These are phyloP conservation scores for Xestia ashworthii DNA, from an alignment of 2,888 invertebrate species.

Conservation along the genomic window DNA sequence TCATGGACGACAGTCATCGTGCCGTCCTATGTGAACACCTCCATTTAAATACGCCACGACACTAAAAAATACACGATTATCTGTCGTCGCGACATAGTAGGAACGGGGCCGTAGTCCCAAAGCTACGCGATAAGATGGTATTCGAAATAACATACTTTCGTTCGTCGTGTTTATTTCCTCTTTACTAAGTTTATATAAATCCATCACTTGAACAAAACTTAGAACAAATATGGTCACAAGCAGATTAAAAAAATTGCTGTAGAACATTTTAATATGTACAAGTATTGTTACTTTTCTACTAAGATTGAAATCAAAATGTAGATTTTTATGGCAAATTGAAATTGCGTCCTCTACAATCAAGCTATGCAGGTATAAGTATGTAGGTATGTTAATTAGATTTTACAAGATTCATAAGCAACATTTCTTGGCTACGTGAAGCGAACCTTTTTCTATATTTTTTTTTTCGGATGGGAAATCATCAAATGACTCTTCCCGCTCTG, in stretches of 20 bases:
- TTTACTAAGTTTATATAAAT: not conserved
- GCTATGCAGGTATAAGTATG: not conserved
- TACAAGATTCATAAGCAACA: not conserved
- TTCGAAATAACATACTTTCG: not conserved
- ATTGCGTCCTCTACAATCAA: constrained; percentile 2
- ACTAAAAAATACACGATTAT: too few relatives aligned
- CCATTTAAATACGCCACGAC: too few relatives aligned
- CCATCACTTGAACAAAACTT: constrained; percentile 13
- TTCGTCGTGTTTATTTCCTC: not conserved
- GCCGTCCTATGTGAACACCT: too few relatives aligned
- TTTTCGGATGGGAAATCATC: too few relatives aligned
- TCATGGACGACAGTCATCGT: too few relatives aligned
- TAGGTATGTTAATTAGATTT: constrained; percentile 18
- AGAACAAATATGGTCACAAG: constrained; percentile 10
- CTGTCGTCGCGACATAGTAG: too few relatives aligned
- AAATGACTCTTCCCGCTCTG: too few relatives aligned
- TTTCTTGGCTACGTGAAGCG: not conserved
- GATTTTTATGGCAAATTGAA: constrained; percentile 40
- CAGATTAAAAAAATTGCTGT: not conserved
- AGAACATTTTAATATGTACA: constrained; percentile 23
- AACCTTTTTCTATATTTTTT: too few relatives aligned
- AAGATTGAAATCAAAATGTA: constrained; percentile 5
- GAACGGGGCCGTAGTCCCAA: too few relatives aligned
- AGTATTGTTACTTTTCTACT: not conserved
- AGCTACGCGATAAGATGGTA: not conserved